Base-by-base conservation (phyloP, 2,797 vertebrate genomes). In the Microctenopoma stevenorrisi region DNA sequence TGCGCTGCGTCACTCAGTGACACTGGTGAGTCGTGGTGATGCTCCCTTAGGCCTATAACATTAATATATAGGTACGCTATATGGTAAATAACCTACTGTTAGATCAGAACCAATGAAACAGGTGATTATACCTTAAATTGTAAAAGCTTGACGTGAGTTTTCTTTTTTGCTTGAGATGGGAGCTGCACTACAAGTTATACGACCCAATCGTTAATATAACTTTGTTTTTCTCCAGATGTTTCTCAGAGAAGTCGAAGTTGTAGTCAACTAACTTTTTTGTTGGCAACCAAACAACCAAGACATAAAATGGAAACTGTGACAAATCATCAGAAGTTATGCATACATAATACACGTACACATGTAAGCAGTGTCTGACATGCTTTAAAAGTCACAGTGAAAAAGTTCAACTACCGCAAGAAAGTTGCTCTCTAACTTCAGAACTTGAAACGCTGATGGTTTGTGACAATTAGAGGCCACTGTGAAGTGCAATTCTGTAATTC, bases 1-100 rank as follows among this genome's bases (percentile, higher is more conserved):
- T 74, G 74, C 33, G 65, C 81, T 46, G 33, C 50, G 37, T 74
- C 65, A 66, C 58, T 78, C 61, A 10, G 42, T 64, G 53, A 47
- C 38, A 52, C 10, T 55, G 65, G 69, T 1, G 10, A 61, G 52
- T 50, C 66, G n/a, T 42, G 15, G 40, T 40, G 38, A 11, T 40
- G 4, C 12, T 40, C 38, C 38, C 38, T 40, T 13, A 40, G 38
- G 38, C 38, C 38, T 1, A 40, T 13, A 40, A 40, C 38, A 35
- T 35, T 35, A 8, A 35, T 35, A 35, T 35, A 9, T 9, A 13
- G 13, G 38, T 13, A 40, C 38, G 4, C 2, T 13, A 40, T 40
- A 13, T 40, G 10, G 11, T 40, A 11, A 13, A 11, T 3, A 13
- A 11, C 3, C 3, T 40, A 40, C 38, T 11, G 38, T 40, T 40